Conservation (phyloP, 2,797 vertebrate genomes). For the Dicrostonyx torquatus region DNA sequence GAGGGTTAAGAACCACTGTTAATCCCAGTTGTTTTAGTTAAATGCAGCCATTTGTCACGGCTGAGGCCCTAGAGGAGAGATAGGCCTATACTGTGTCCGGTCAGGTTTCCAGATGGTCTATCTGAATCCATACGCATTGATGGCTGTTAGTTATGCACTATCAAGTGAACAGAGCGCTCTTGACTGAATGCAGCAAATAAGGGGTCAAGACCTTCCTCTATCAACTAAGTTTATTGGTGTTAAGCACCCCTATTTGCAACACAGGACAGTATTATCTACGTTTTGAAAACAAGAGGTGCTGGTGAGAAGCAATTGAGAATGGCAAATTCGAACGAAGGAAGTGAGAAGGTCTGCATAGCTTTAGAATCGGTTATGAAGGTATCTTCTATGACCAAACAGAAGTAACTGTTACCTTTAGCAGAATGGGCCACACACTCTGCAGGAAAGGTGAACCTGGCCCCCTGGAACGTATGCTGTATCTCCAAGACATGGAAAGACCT, state of each 20-base stretch:
- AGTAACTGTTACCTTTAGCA: not conserved
- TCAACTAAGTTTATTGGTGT: not conserved
- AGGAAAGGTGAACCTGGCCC: not conserved
- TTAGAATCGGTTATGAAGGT: not conserved
- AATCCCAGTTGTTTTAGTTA: not conserved
- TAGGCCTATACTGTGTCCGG: not conserved
- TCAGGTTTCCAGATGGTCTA: not conserved
- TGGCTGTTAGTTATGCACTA: not conserved
- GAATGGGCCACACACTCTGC: not conserved
- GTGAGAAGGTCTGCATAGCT: not conserved
- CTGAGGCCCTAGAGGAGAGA: not conserved
- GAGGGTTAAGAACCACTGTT: no score
- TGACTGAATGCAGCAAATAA: not conserved
- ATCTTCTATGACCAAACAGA: not conserved
- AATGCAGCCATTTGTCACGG: not conserved
- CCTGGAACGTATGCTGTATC: not conserved
- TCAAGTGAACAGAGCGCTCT: not conserved
- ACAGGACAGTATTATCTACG: not conserved
- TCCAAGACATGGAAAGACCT: conserved; percentile 2
- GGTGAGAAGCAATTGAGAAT: conserved; percentile 14
- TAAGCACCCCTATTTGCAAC: not conserved
- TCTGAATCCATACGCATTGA: not conserved
- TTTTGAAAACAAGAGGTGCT: not conserved
- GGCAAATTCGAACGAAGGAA: not conserved
- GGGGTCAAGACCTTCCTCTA: not conserved